These are phyloP conservation scores for Henicopernis longicauda DNA, from an alignment of 2,113 vertebrate species.

Conservation along the genomic window DNA sequence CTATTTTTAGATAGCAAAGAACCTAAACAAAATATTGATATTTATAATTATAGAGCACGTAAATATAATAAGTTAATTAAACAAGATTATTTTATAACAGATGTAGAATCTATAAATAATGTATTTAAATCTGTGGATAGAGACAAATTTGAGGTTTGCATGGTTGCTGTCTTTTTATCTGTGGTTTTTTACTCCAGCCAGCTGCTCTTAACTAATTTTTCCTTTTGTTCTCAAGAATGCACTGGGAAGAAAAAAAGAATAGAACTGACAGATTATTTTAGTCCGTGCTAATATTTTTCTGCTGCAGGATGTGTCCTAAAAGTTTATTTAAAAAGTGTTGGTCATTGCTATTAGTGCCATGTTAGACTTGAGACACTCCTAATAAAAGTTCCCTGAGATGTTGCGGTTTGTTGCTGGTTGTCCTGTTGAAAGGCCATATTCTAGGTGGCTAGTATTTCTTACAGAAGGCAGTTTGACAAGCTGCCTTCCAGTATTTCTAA, in stretches of 20 bases:
- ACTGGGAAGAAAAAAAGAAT: not conserved
- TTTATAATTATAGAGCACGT: too few species aligned
- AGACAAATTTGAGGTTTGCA: not conserved
- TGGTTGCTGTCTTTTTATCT: not conserved
- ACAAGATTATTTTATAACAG: too few species aligned
- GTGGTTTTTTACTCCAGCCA: not conserved
- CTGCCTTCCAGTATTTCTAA: not conserved
- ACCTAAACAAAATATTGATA: too few species aligned
- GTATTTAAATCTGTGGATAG: not conserved
- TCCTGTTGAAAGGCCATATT: not conserved
- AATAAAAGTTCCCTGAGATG: not conserved
- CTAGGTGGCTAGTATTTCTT: not conserved
- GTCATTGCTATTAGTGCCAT: not conserved
- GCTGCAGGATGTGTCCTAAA: not conserved
- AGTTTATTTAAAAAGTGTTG: not conserved
- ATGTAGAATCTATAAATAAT: too few species aligned
- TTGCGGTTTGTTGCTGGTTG: not conserved
- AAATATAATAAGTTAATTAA: too few species aligned
- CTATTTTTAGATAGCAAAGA: too few species aligned
- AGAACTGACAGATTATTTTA: not conserved
- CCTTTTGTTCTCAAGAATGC: not conserved
- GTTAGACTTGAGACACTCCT: not conserved
- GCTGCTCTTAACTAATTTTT: not conserved
- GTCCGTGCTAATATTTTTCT: not conserved
- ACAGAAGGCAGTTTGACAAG: not conserved